phyloP scores from a whole-genome alignment of 2,797 vertebrate species.

The Gastrophryne carolinensis region DNA sequence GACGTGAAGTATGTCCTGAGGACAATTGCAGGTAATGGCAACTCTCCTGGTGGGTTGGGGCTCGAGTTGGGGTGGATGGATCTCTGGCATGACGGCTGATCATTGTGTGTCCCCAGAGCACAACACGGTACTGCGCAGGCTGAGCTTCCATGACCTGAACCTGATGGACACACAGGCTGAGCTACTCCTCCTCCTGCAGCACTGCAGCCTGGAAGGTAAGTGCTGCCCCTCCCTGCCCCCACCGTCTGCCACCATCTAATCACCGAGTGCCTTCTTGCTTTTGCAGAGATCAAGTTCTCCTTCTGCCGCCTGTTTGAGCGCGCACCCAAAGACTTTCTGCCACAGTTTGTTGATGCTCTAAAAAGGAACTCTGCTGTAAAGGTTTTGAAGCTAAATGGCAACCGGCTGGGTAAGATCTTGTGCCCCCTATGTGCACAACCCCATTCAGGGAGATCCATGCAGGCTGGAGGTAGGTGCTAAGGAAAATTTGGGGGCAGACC shows the following conservation, averaged over 20 bases:
- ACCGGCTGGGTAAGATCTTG: constrained; percentile 77
- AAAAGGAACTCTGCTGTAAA: constrained; percentile 76
- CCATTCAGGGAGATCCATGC: background rate
- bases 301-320: constrained; percentile 90
- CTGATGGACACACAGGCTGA: constrained; percentile 80
- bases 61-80: background rate
- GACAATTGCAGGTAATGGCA: constrained; percentile 74
- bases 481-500: background rate
- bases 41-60: background rate
- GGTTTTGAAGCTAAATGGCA: constrained; percentile 81
- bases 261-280: background rate
- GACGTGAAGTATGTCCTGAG: constrained; percentile 70
- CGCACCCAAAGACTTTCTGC: constrained; percentile 70
- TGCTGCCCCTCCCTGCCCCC: too few species aligned
- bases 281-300: constrained; percentile 78
- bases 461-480: background rate
- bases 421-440: background rate
- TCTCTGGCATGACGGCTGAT: too few species aligned
- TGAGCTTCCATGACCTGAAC: constrained; percentile 83
- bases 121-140: constrained; percentile 71
- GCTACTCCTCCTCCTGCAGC: constrained; percentile 77
- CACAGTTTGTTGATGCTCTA: constrained; percentile 74
- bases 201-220: constrained; percentile 79
- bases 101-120: constrained; percentile 68
- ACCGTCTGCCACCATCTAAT: background rate